These are phyloP conservation scores for Actinopyga echinites DNA, from an alignment of 53 echinoderm and acorn worm genomes.

Conservation along the genomic window DNA sequence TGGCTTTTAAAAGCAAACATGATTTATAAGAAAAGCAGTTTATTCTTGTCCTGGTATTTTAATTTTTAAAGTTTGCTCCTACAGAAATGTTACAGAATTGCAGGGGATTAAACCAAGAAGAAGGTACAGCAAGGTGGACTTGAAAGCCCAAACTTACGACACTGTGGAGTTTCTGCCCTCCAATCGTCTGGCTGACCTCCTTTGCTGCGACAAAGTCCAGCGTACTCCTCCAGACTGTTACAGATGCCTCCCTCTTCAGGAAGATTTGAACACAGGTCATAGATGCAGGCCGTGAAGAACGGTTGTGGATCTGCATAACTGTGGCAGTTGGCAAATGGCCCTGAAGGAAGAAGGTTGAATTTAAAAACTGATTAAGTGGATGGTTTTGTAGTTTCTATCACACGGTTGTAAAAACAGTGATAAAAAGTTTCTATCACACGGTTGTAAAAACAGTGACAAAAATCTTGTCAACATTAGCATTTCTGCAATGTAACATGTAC, in stretches of 20 bases:
- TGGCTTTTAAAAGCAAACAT: no score
- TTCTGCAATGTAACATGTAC: no score
- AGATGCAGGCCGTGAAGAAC: constrained; percentile 69
- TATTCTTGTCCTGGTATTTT: no score
- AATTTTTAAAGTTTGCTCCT: no score
- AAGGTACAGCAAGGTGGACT: background rate
- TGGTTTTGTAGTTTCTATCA: no score
- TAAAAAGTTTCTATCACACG: no score
- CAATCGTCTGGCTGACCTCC: constrained; percentile 68
- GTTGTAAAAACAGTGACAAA: no score
- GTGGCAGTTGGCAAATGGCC: constrained; percentile 75
- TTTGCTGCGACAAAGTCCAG: constrained; percentile 53
- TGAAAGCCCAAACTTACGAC: constrained; percentile 82
- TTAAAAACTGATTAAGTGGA: background rate
- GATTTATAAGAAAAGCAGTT: background rate
- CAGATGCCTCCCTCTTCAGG: constrained; percentile 71
- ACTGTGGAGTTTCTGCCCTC: constrained; percentile 55
- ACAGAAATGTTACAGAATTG: background rate
- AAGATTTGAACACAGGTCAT: constrained; percentile 76
- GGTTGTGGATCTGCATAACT: constrained; percentile 54
- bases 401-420: no score
- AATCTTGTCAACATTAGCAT: no score
- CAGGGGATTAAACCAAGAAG: background rate
- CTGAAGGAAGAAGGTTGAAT: constrained; percentile 15
- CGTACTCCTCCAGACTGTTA: constrained; percentile 69